Evolutionary conservation across 2,113 vertebrate genomes (phyloP), one percentile per base, ranked within the genome.

Genomic region (Seriola dumerili): DNA sequence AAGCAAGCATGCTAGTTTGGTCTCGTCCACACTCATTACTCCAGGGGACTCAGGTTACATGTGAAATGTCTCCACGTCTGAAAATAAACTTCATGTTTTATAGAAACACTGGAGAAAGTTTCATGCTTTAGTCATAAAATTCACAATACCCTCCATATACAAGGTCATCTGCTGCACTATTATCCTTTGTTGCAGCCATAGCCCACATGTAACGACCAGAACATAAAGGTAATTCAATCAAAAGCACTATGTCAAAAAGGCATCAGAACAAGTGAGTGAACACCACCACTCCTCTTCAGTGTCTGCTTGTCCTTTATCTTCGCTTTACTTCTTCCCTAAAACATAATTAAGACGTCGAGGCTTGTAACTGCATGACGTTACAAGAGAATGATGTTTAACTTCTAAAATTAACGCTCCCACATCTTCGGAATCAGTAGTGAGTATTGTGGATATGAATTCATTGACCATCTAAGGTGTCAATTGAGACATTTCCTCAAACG

Each of bases 281-380:
- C 42, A 21, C 57, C 44, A 32, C 55, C 23, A 63, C 62, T 65
- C 13, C 73, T 29, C n/a, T 32, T 76, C 61, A 81, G 4, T 12
- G 36, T 4, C 68, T 72, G n/a, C 69, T 61, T 1, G 7, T 54
- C n/a, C 14, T 71, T 50, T 23, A 64, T 87, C 84, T 89, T 73
- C 84, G 84, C 70, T 89, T 86, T 54, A 3, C 63, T 57, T 61
- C 61, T 42, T 29, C 25, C 1, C n/a, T 5, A 3, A 25, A 8
- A 25, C 61, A 19, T 9, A n/a, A 62, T 36, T 48, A 25, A 14
- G n/a, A 42, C 16, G 3, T 9, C 11, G 36, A 8, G n/a, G 21
- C 21, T 25, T 23, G 23, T 32, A 14, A 21, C 38, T 32, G 36
- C 12, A 52, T 1, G n/a, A 7, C 34, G 9, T 12, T 58, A 21